Conservation (phyloP, 2,888 invertebrate species). For the Notodonta dromedarius region DNA sequence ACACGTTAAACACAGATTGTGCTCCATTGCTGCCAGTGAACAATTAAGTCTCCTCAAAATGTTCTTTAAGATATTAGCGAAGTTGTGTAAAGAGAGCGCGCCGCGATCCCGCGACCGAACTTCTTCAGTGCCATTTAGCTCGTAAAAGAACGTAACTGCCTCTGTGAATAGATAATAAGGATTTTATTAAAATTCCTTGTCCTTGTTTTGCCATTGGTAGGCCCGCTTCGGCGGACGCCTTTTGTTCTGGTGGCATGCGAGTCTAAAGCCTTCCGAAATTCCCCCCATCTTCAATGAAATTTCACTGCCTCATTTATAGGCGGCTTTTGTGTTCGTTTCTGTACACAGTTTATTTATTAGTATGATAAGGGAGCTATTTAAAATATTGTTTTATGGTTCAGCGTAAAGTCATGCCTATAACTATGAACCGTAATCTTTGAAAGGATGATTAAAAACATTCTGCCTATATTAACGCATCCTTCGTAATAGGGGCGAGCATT, state of each 20-base stretch:
- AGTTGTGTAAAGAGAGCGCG: constrained; percentile 59
- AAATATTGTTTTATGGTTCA: constrained; percentile 27
- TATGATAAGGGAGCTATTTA: constrained; percentile 41
- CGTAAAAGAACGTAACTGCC: constrained; percentile 78
- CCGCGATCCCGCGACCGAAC: constrained; percentile 60
- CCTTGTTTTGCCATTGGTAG: constrained; percentile 72
- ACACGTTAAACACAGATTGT: constrained; percentile 39
- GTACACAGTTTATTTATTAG: constrained; percentile 44
- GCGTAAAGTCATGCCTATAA: not conserved
- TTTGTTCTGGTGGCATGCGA: constrained; percentile 71
- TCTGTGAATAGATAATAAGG: constrained; percentile 81
- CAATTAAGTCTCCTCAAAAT: constrained; percentile 60
- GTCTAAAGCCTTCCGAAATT: constrained; percentile 59
- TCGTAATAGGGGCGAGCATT: no score
- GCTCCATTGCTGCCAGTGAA: constrained; percentile 46
- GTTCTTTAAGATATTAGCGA: constrained; percentile 66
- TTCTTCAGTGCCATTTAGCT: constrained; percentile 64
- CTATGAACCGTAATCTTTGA: no score
- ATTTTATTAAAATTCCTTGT: constrained; percentile 82
- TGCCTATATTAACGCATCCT: no score
- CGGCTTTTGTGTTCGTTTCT: constrained; percentile 56
- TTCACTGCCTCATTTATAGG: constrained; percentile 59
- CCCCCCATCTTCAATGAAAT: constrained; percentile 61
- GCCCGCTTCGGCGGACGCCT: constrained; percentile 54
- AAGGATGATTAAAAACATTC: no score